Percentiles rank a stretch among this genome's conserved stretches.
phyloP scores from a whole-genome alignment of 2,888 invertebrate genomes.

The Ormyrus nitidulus region DNA sequence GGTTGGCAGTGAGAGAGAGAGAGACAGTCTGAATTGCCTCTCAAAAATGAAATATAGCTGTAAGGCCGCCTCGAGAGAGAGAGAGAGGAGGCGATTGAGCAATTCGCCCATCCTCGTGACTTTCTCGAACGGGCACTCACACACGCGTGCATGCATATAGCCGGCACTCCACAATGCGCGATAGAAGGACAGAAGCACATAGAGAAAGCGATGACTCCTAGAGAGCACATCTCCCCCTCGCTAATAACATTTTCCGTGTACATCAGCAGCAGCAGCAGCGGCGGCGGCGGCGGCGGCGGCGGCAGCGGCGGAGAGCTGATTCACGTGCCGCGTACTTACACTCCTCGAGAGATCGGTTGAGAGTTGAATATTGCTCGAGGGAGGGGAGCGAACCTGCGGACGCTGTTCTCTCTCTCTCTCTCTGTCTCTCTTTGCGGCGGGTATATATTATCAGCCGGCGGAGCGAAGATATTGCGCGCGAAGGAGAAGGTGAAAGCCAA shows the following conservation, averaged over 20 bases:
- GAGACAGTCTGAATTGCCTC: conserved; percentile 15
- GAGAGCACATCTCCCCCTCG: not conserved
- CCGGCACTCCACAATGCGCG: too few species aligned
- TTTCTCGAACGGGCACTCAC: not conserved
- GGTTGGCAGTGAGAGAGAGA: too few species aligned
- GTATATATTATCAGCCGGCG: conserved; percentile 7
- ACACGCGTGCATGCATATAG: not conserved
- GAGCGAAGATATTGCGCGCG: not conserved
- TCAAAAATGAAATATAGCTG: conserved; percentile 30
- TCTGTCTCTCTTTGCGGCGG: not conserved
- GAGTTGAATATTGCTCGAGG: too few species aligned
- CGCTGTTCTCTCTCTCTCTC: too few species aligned
- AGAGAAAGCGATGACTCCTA: conserved; percentile 1
- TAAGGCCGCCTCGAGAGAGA: conserved; percentile 39
- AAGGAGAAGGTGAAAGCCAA: conserved; percentile 28
- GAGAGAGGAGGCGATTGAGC: not conserved
- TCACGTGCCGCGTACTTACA: not conserved
- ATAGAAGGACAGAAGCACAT: not conserved
- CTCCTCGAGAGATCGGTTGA: not conserved
- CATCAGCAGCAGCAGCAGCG: too few species aligned
- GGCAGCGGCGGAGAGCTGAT: not conserved
- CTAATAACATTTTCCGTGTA: not conserved
- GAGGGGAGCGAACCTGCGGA: too few species aligned
- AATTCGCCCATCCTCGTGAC: conserved; percentile 10
- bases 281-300: too few species aligned